Base-by-base conservation (phyloP, 2,797 vertebrate species). In the Monodelphis domestica region DNA sequence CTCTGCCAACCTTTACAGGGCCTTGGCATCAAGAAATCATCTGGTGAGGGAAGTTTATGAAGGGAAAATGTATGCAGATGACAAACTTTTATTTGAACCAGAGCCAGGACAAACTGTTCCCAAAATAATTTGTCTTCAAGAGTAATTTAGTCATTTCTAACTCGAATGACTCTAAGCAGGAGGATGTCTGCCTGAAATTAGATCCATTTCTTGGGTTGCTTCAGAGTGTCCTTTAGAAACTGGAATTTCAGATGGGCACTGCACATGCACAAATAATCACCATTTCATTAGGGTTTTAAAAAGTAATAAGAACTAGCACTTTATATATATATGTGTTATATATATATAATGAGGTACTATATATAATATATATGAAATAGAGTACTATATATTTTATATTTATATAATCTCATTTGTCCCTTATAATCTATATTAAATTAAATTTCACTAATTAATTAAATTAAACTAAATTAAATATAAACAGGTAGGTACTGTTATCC, bases 61-160 rank as follows among this genome's bases (percentile, higher is more conserved):
- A 93, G 59, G 12, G 52, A 84, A 95, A 94, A 91, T 91, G 88
- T 54, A 93, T 92, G 29, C 51, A 87, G 51, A 53, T 96, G 94
- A 93, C 92, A 94, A 97, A 90, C 38, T 91, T 95, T 93, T 59
- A 95, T 92, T 92, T 94, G 95, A 97, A 90, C 45, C 33, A 59
- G 96, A 97, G 95, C 91, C 93, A 91, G 59, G 95, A 90, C 78
- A 95, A 94, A 78, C 88, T 89, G 30, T 93, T 96, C 94, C 92
- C 90, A 10, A 95, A 97, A 97, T 96, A 96, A 96, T 90, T 90
- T 90, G 88, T 92, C 95, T 95, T 95, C 92, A 93, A 93, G 91
- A 96, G 91, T 96, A 93, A 94, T 94, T 55, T 95, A 95, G 95
- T 96, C 92, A 92, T 93, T 94, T 52, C 30, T 91, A 92, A 94